Evolutionary conservation across 2,888 invertebrate genomes (phyloP).

Genomic region (Miltochrista miniata): DNA sequence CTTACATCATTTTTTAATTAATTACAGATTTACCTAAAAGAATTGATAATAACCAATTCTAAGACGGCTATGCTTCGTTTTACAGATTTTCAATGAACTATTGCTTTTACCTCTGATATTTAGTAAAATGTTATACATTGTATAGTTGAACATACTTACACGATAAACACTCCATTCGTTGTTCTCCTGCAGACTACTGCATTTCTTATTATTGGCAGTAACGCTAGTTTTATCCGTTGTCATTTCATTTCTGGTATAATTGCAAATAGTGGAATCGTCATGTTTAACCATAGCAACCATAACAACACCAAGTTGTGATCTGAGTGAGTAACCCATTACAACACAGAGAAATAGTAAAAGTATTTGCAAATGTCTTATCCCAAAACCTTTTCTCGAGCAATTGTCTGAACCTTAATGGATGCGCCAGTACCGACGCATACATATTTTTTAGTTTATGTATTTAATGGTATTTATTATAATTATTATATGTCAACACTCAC

Average conservation of each 20-base stretch:
- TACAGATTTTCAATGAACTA: no score
- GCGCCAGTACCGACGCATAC: no score
- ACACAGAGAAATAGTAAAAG: not conserved
- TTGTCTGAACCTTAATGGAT: no score
- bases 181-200: not conserved
- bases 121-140: no score
- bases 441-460: no score
- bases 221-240: not conserved
- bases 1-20: no score
- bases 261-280: not conserved
- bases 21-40: no score
- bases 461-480: no score
- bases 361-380: not conserved
- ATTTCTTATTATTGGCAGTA: not conserved
- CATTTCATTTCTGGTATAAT: not conserved
- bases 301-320: slow-evolving; percentile 28
- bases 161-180: not conserved
- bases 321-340: slow-evolving; percentile 9
- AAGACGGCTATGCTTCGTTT: no score
- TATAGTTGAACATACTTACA: slow-evolving; percentile 10
- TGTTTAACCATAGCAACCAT: slow-evolving; percentile 26
- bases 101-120: no score
- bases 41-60: no score
- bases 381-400: not conserved
- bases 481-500: no score